Evolutionary conservation across 2,888 invertebrate genomes (phyloP), one percentile per base, ranked within the genome.

Genomic region (Exocentrus adspersus): DNA sequence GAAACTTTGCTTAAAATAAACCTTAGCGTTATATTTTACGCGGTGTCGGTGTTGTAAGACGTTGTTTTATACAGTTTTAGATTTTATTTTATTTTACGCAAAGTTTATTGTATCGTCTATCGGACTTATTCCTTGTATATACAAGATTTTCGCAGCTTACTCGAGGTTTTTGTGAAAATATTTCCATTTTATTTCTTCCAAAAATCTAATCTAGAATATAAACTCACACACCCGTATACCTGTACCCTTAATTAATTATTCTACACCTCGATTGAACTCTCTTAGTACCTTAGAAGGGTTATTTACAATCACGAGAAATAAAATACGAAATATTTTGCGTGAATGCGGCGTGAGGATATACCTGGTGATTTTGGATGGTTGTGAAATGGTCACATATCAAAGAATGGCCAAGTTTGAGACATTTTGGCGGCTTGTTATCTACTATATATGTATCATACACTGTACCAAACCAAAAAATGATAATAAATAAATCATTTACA

Each of bases 391-490:
- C 78, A 79, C 78, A 78, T 79, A 79, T 79, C 78, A 78, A 72
- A 73, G 69, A 66, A 71, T 74, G 75, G 74, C 74, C 75, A 70
- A 57, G 66, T 70, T 70, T 70, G 70, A 65, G 61, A 67, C 56
- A 63, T 68, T 70, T 71, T 67, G 70, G 77, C 73, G 75, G 78
- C 79, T 78, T 79, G 78, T 79, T 79, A 77, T 75, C 73, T 75
- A 75, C 75, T 72, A 73, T 71, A 80, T 81, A 80, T 81, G 80
- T 81, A 81, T 80, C 75, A 81, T 81, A 81, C 80, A 80, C 78
- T 81, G 80, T 81, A 81, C 78, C 78, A 79, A 80, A 79, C 73
- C 74, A 79, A 77, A n/a, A n/a, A 73, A 78, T 76, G 75, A 79
- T 75, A 75, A 77, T 76, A 72, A 76, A 75, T 72, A 74, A 73